Conservation (phyloP, 30 jellyfish, hydroid and myxozoan species). For the Aurelia aurita complex sp. Pacific region DNA sequence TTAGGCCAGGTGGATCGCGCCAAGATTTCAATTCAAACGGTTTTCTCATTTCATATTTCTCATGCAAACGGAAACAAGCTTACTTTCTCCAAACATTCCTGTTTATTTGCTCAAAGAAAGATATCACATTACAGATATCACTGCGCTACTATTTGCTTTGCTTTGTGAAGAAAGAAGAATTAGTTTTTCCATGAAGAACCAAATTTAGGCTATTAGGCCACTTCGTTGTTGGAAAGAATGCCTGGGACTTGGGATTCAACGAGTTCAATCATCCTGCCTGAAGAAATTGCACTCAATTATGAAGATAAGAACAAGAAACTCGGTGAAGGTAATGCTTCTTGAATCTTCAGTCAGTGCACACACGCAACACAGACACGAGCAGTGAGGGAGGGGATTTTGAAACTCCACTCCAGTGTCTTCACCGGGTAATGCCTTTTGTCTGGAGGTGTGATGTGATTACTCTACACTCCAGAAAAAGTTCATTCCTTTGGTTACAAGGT, state of each 20-base stretch:
- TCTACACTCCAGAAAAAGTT: too few species aligned
- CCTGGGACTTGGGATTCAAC: constrained; percentile 63
- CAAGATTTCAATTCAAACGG: constrained; percentile 48
- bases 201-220: neutral
- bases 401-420: too few species aligned
- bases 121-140: neutral
- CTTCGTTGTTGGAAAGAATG: constrained; percentile 2
- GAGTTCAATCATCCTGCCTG: constrained; percentile 58
- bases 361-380: too few species aligned
- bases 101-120: constrained; percentile 8
- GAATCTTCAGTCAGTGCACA: too few species aligned
- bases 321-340: constrained; percentile 80
- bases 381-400: too few species aligned
- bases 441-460: too few species aligned
- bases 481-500: too few species aligned
- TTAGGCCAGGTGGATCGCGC: constrained; percentile 87
- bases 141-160: neutral
- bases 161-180: neutral
- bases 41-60: neutral
- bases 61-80: neutral
- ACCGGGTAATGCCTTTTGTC: too few species aligned
- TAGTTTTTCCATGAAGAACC: too few species aligned
- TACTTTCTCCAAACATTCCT: neutral
- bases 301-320: constrained; percentile 76
- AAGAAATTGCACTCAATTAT: constrained; percentile 55